Evolutionary conservation across 2,888 invertebrate species (phyloP).

Genomic region (Globia sparganii): DNA sequence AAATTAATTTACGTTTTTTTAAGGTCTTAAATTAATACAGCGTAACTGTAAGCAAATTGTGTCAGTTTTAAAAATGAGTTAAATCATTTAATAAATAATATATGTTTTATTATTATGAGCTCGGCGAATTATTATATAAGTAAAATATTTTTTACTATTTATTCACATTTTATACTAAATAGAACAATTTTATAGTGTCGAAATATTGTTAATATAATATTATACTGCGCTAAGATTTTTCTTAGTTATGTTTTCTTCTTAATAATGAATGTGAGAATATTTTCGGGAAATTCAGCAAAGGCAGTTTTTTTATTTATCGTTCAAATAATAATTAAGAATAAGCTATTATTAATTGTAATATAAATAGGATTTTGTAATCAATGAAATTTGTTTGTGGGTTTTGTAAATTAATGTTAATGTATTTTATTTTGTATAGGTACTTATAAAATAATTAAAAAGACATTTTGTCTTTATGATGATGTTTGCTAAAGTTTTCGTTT

Average conservation of each 20-base stretch:
- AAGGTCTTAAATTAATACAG: not conserved
- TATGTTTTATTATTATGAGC: not conserved
- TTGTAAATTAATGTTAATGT: slow-evolving; percentile 7
- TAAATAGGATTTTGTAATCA: slow-evolving; percentile 14
- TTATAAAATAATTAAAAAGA: not conserved
- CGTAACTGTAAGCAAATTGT: not conserved
- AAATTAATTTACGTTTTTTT: not conserved
- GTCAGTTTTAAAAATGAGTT: not conserved
- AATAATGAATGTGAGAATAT: not conserved
- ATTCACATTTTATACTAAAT: slow-evolving; percentile 22
- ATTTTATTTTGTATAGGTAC: slow-evolving; percentile 4
- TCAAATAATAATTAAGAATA: slow-evolving; percentile 31
- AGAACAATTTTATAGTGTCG: slow-evolving; percentile 44
- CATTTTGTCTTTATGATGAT: not conserved
- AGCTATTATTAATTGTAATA: slow-evolving; percentile 7
- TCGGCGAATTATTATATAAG: not conserved
- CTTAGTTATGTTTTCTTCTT: not conserved
- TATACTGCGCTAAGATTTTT: slow-evolving; percentile 18
- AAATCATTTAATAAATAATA: slow-evolving; percentile 1
- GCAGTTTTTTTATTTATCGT: slow-evolving; percentile 17
- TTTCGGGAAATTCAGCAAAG: not conserved
- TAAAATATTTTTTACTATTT: slow-evolving; percentile 10
- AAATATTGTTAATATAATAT: slow-evolving; percentile 9
- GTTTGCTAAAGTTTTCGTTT: slow-evolving; percentile 3
- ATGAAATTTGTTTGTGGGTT: slow-evolving; percentile 1